Evolutionary conservation across 2,113 vertebrate genomes (phyloP).

Genomic region (Cheilinus undulatus): DNA sequence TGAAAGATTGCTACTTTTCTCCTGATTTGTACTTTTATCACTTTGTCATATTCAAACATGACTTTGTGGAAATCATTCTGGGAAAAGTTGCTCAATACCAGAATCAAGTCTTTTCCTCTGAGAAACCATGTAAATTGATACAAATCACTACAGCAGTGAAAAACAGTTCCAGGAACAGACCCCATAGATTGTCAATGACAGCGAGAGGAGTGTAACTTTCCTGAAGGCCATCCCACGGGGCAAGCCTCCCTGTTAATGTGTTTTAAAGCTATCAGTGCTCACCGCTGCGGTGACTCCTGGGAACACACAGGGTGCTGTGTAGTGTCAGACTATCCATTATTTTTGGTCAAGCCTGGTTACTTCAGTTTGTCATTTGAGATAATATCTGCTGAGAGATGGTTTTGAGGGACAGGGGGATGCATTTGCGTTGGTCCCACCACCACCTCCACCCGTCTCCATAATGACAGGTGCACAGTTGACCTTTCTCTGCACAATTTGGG

Average conservation of each 20-base stretch:
- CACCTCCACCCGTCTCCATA: slow-evolving; percentile 26
- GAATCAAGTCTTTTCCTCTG: not conserved
- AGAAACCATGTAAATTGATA: not conserved
- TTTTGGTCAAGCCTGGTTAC: slow-evolving; percentile 50
- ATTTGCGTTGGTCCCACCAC: slow-evolving; percentile 43
- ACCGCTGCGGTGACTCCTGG: slow-evolving; percentile 5
- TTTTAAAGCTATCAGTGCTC: slow-evolving; percentile 26
- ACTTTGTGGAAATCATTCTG: not conserved
- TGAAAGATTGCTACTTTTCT: too few relatives aligned
- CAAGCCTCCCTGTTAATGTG: slow-evolving; percentile 22
- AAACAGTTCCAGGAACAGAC: slow-evolving; percentile 11
- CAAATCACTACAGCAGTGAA: slow-evolving; percentile 2
- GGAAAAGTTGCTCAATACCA: not conserved
- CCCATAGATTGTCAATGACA: slow-evolving; percentile 17
- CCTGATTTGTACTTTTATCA: not conserved
- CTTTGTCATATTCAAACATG: not conserved
- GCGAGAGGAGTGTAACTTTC: slow-evolving; percentile 1
- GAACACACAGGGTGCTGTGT: slow-evolving; percentile 38
- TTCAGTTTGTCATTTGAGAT: slow-evolving; percentile 49
- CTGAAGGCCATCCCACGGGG: not conserved
- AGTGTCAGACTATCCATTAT: slow-evolving; percentile 45
- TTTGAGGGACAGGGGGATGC: slow-evolving; percentile 35
- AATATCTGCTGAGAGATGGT: slow-evolving; percentile 65
- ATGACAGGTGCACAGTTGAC: slow-evolving; percentile 78
- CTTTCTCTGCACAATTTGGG: slow-evolving; percentile 59